Evolutionary conservation across 37 sponge, comb jelly and placozoan species (phyloP).

Genomic region (Chondrosia reniformis): DNA sequence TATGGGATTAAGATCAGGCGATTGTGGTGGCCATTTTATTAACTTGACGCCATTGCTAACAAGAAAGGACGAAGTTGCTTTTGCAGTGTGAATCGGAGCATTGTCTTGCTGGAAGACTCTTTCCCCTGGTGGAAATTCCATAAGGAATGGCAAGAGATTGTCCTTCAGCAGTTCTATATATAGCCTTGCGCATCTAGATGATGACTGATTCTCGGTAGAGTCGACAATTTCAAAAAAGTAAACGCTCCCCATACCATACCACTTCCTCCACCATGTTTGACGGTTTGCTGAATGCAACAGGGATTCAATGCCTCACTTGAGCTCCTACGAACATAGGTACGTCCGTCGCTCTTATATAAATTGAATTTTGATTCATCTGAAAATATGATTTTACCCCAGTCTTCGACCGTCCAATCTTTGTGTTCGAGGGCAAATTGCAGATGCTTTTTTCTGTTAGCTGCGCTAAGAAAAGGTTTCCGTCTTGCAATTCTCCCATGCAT

Average conservation of each 20-base stretch:
- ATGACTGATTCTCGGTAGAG: neutral
- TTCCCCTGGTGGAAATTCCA: neutral
- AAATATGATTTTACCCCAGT: neutral
- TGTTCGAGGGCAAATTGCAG: neutral
- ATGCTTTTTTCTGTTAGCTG: neutral
- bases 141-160: neutral
- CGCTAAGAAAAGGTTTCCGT: neutral
- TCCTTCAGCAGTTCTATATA: neutral
- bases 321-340: neutral
- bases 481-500: neutral
- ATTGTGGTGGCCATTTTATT: neutral
- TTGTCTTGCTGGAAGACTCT: neutral
- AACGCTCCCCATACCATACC: neutral
- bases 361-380: neutral
- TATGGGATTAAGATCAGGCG: neutral
- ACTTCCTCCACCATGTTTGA: neutral
- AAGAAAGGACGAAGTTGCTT: neutral
- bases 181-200: neutral
- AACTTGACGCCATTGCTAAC: neutral
- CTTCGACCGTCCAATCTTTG: neutral
- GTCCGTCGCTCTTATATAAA: neutral
- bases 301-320: neutral
- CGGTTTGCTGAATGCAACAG: neutral
- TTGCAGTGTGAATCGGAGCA: neutral
- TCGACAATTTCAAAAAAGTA: too few relatives aligned